Base-by-base conservation (phyloP, 2,113 vertebrate species). In the Mus musculus region DNA sequence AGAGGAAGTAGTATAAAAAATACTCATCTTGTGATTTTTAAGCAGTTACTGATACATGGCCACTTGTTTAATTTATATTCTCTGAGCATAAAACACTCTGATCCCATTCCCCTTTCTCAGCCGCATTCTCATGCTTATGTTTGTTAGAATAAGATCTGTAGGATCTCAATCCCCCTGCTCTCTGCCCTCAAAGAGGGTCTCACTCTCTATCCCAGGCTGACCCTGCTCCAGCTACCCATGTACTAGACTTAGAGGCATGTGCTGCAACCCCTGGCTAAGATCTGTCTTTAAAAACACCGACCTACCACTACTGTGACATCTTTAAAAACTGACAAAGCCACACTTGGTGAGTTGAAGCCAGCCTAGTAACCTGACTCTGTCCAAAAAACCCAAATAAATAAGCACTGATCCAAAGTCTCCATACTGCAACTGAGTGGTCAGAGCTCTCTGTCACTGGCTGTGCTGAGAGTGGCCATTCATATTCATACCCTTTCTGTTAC, bases 1-100 rank as follows among this genome's bases (percentile, higher is more conserved):
- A 95, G 59, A 76, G 72, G 75, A 73, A 94, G 56, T 89, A 82
- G 67, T 91, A 49, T 92, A 90, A 56, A 75, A 88, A 69, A 87
- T 95, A 84, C 0, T 24, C 6, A 73, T 75, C 54, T 88, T 96
- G 9, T n/a, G 59, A 36, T 95, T 97, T 94, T 56, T 59, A 46
- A 96, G 0, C 30, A 88, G 90, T 85, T 95, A 95, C 22, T 46
- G 59, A 75, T 84, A 49, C 22, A 36, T 75, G 59, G 12, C 75
- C 33, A 76, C 49, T 93, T 84, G 8, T 42, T 94, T 75, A 61
- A 49, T 82, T 80, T 94, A 56, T 52, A 69, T 22, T 89, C 39
- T 46, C 33, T 42, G 4, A 46, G 13, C 10, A 17, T 81, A 81
- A n/a, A 36, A 8, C 75, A 46, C 67, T 56, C 67, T 92, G 14